These are phyloP conservation scores for Henricia sp. DNA, from an alignment of 53 echinoderm and acorn worm genomes.

Conservation along the genomic window DNA sequence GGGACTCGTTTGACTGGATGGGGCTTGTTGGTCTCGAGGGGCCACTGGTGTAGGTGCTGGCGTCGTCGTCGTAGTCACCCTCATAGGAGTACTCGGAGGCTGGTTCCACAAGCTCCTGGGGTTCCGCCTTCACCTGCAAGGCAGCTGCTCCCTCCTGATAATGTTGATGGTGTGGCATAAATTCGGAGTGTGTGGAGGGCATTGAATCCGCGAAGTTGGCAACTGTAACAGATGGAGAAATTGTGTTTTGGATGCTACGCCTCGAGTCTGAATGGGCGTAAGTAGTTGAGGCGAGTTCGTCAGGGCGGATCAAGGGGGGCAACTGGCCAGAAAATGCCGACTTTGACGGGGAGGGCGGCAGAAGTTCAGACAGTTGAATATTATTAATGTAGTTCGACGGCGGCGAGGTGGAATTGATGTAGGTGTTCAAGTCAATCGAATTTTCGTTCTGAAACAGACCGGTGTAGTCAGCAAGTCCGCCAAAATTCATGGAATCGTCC, in stretches of 20 bases:
- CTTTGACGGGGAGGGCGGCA: constrained; percentile 49
- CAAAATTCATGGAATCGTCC: constrained; percentile 51
- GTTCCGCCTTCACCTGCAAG: constrained; percentile 52
- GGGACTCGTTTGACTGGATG: not conserved
- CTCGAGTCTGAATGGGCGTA: constrained; percentile 26
- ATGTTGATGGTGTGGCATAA: constrained; percentile 34
- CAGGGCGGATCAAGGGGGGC: constrained; percentile 30
- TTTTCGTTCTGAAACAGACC: constrained; percentile 70
- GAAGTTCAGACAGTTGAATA: constrained; percentile 54
- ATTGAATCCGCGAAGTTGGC: constrained; percentile 37
- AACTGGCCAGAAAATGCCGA: constrained; percentile 29
- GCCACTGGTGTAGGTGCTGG: constrained; percentile 57
- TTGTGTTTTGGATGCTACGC: constrained; percentile 9
- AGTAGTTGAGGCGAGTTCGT: constrained; percentile 12
- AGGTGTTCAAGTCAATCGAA: constrained; percentile 72
- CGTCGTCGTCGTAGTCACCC: constrained; percentile 41
- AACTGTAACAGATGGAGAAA: constrained; percentile 45
- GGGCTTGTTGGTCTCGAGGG: constrained; percentile 40
- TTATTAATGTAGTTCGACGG: constrained; percentile 29
- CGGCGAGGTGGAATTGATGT: constrained; percentile 40
- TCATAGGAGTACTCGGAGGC: constrained; percentile 15
- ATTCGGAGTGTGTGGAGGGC: constrained; percentile 46
- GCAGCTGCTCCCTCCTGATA: constrained; percentile 41
- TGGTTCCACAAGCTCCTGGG: constrained; percentile 26
- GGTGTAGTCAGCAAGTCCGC: constrained; percentile 66